These are phyloP conservation scores for Megaleporinus macrocephalus DNA, from an alignment of 2,113 vertebrate genomes.

Conservation along the genomic window DNA sequence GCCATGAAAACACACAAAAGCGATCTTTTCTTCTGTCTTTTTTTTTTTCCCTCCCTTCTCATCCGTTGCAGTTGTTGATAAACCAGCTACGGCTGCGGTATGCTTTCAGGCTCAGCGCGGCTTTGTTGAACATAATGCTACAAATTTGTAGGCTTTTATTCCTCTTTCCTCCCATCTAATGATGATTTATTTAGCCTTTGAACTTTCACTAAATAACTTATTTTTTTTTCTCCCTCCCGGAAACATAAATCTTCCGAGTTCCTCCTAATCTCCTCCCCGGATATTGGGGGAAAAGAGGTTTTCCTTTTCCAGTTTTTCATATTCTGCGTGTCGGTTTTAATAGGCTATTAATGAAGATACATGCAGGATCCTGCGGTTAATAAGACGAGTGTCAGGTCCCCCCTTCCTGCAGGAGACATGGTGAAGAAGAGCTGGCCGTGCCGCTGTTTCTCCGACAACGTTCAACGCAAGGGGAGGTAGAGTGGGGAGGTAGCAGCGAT, in stretches of 20 bases:
- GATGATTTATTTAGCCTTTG: slow-evolving; percentile 67
- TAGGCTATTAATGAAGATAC: slow-evolving; percentile 75
- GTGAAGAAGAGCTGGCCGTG: slow-evolving; percentile 61
- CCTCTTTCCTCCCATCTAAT: slow-evolving; percentile 44
- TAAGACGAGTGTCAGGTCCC: slow-evolving; percentile 73
- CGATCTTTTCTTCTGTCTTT: neutral
- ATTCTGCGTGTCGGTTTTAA: slow-evolving; percentile 70
- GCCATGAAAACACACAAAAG: slow-evolving; percentile 36
- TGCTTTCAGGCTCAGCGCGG: slow-evolving; percentile 22
- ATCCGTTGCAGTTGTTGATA: slow-evolving; percentile 28
- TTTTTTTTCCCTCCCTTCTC: neutral
- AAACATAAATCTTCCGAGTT: slow-evolving; percentile 66
- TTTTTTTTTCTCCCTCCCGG: slow-evolving; percentile 42
- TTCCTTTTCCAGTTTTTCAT: slow-evolving; percentile 67
- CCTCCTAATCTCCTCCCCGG: slow-evolving; percentile 64
- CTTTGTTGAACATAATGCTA: slow-evolving; percentile 34
- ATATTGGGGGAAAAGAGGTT: slow-evolving; percentile 67
- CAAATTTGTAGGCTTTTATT: slow-evolving; percentile 17
- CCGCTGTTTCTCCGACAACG: slow-evolving; percentile 40
- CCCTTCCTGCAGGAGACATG: slow-evolving; percentile 64
- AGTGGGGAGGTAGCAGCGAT: slow-evolving; percentile 2
- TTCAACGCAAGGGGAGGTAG: slow-evolving; percentile 47
- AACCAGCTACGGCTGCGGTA: neutral
- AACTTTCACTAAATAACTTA: slow-evolving; percentile 63
- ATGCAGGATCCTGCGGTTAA: slow-evolving; percentile 72